Percentiles rank a stretch among this genome's conserved stretches.
Conservation (phyloP, 2,113 vertebrate genomes). For the Paracyprichromis sp. region DNA sequence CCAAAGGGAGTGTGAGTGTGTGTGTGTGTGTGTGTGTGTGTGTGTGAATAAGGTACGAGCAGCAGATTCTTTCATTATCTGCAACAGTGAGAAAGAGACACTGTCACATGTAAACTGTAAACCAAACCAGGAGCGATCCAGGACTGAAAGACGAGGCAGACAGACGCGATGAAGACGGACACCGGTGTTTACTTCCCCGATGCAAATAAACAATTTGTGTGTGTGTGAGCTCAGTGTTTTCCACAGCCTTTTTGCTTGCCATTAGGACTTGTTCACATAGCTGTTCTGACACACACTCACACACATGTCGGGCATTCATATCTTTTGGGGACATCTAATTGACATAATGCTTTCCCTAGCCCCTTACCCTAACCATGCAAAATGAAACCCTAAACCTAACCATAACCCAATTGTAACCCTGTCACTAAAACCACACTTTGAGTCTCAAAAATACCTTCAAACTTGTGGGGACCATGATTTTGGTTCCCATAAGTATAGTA, state of each 20-base stretch:
- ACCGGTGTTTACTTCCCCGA: slow-evolving; percentile 34
- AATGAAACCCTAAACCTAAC: background rate
- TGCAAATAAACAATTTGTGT: slow-evolving; percentile 31
- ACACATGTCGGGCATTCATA: background rate
- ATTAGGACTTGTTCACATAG: slow-evolving; percentile 7
- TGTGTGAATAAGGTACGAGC: background rate
- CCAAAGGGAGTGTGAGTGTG: background rate
- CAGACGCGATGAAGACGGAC: slow-evolving; percentile 13
- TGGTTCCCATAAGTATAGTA: background rate
- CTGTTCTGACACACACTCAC: background rate
- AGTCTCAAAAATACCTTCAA: background rate
- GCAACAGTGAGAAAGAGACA: slow-evolving; percentile 14
- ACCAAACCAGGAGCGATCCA: background rate
- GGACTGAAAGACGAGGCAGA: slow-evolving; percentile 26
- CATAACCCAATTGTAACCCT: background rate
- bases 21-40: background rate
- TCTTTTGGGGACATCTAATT: background rate
- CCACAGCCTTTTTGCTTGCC: slow-evolving; percentile 34
- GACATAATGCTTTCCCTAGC: background rate
- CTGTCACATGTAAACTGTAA: slow-evolving; percentile 33
- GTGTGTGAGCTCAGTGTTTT: slow-evolving; percentile 38
- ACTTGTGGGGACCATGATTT: background rate
- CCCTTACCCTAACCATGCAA: background rate
- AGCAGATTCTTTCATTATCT: slow-evolving; percentile 1
- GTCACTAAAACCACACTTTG: background rate